Evolutionary conservation across 2,888 invertebrate genomes (phyloP).

Genomic region (Scaptomyza reducta): DNA sequence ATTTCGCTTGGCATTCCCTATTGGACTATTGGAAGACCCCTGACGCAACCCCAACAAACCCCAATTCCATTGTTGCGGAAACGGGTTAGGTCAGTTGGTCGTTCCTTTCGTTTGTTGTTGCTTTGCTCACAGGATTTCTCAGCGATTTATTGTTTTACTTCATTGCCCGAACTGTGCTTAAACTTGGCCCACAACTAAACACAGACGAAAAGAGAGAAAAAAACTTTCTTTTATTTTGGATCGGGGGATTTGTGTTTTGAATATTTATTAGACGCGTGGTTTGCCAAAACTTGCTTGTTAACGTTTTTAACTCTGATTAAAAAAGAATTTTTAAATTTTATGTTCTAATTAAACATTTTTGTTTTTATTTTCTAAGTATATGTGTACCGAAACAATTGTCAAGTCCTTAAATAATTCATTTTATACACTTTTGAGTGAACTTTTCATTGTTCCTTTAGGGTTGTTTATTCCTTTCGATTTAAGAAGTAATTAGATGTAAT

Average conservation of each 20-base stretch:
- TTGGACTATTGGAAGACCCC: constrained; percentile 33
- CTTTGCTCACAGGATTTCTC: constrained; percentile 39
- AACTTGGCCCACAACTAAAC: constrained; percentile 26
- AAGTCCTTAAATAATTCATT: too few species aligned
- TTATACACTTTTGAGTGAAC: too few species aligned
- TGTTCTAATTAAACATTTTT: too few species aligned
- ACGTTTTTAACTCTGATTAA: not conserved
- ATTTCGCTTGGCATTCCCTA: constrained; percentile 59
- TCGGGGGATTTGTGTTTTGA: not conserved
- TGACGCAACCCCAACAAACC: constrained; percentile 19
- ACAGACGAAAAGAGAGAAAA: not conserved
- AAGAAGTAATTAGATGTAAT: too few species aligned
- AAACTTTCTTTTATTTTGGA: not conserved
- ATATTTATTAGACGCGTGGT: not conserved
- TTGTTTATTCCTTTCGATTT: too few species aligned
- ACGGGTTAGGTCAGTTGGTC: constrained; percentile 45
- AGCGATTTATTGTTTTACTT: constrained; percentile 51
- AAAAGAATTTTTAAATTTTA: not conserved
- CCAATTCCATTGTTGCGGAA: not conserved
- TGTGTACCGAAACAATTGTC: too few species aligned
- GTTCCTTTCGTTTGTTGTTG: constrained; percentile 44
- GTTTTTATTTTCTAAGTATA: too few species aligned
- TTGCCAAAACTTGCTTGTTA: not conserved
- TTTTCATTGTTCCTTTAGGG: too few species aligned
- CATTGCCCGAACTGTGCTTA: constrained; percentile 31